Evolutionary conservation across 2,888 invertebrate genomes (phyloP), one percentile per base, ranked within the genome.

Genomic region (Nemotelus pantherinus): DNA sequence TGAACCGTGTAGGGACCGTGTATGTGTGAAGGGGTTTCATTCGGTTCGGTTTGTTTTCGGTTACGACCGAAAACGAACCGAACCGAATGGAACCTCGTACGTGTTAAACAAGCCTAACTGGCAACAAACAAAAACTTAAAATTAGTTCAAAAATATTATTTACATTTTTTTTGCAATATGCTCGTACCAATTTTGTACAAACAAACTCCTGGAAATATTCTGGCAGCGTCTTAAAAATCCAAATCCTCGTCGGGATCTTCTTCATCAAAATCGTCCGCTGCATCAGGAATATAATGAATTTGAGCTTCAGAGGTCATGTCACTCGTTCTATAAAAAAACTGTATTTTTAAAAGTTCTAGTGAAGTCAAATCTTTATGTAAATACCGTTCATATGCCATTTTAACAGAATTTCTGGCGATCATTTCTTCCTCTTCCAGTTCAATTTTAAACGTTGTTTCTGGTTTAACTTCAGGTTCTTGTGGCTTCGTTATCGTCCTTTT

Each of bases 231-330:
- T 10, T 53, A 53, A 53, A 53, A 53, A 53, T 53, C 53, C 79
- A 95, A 88, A 87, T 95, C 95, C 85, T 95, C 94, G 88, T 95
- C 95, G 1, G 95, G 95, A 87, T 95, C 94, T 87, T 95, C 95
- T 83, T 94, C 94, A 83, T 95, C 95, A 89, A 93, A 92, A 85
- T 95, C 95, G 85, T 95, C 95, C 2, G 91, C 89, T 76, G 91
- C 91, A 86, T 95, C 95, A 7, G 94, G 93, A 80, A 92, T 90
- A 83, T 95, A 95, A 81, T 91, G 90, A 53, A 95, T 93, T 83
- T 91, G 91, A 60, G 92, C 90, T 79, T 89, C 89, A 0, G 88
- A 87, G 77, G 88, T 86, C 80, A 88, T 88, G 71, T 88, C 88
- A 80, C 89, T 89, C 5, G 57, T 57, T 39, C 67, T 65, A 9